Evolutionary conservation across 2,888 invertebrate species (phyloP).

Genomic region (Agrilus cyanescens): DNA sequence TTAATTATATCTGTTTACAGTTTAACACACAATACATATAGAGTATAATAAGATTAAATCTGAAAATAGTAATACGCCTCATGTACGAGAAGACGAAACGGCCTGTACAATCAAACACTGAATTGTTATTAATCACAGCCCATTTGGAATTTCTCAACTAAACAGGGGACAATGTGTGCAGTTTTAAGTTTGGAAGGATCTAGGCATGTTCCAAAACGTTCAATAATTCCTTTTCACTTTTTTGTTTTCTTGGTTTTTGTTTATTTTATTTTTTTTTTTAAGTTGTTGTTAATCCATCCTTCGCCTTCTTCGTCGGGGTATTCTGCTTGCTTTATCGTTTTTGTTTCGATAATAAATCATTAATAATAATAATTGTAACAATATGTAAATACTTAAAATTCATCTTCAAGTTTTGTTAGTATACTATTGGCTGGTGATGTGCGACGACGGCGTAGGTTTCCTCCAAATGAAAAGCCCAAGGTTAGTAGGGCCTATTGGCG

Average conservation of each 20-base stretch:
- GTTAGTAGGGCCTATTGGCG: conserved; percentile 96
- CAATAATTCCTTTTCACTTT: no score
- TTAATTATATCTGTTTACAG: conserved; percentile 15
- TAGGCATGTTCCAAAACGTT: conserved; percentile 11
- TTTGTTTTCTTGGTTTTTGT: no score
- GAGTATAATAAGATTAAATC: conserved; percentile 29
- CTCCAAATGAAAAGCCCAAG: conserved; percentile 38
- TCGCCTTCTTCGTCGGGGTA: no score
- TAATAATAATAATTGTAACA: no score
- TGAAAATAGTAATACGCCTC: conserved; percentile 34
- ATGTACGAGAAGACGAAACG: conserved; percentile 48
- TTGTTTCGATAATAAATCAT: no score
- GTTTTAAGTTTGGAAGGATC: conserved; percentile 6
- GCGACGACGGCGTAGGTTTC: conserved; percentile 12
- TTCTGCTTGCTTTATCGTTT: no score
- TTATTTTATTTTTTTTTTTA: no score
- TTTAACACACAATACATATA: conserved; percentile 25
- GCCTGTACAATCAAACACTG: conserved; percentile 59
- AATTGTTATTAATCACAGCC: conserved; percentile 64
- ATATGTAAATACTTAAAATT: conserved; percentile 8
- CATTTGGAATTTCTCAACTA: conserved; percentile 59
- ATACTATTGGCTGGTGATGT: conserved; percentile 19
- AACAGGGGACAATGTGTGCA: conserved; percentile 21
- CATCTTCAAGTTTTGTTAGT: conserved; percentile 20
- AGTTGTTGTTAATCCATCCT: no score